Percentiles rank a stretch among this genome's conserved stretches.
Evolutionary conservation across 2,797 vertebrate species (phyloP).

Genomic region (Propithecus perrieri): DNA sequence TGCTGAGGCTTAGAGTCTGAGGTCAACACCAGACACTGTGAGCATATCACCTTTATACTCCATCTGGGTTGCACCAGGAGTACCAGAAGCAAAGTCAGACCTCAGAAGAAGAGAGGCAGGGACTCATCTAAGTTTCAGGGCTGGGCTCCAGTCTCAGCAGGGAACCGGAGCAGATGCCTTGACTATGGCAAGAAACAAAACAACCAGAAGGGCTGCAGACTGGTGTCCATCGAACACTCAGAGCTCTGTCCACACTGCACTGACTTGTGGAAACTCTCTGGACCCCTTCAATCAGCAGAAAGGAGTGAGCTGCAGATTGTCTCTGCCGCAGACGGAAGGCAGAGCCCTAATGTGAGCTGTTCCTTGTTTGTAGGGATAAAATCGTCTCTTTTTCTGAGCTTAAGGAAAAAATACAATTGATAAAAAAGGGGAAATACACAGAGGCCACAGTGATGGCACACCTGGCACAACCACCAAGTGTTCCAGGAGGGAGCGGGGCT

Average conservation of each 20-base stretch:
- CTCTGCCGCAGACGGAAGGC: not conserved
- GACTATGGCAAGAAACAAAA: not conserved
- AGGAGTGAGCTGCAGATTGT: not conserved
- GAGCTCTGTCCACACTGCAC: not conserved
- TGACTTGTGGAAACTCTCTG: not conserved
- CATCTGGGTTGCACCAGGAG: too few relatives aligned
- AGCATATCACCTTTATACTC: not conserved
- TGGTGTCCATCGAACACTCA: not conserved
- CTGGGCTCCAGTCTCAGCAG: not conserved
- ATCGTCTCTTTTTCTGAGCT: not conserved
- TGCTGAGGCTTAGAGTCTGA: rapidly evolving
- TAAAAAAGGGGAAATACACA: not conserved
- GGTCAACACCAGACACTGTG: not conserved
- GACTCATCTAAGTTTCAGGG: too few relatives aligned
- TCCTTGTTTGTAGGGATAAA: not conserved
- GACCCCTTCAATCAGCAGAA: not conserved
- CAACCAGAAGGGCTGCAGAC: not conserved
- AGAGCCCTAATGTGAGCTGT: not conserved
- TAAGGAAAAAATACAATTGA: not conserved
- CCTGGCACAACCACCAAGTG: not conserved
- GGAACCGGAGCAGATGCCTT: too few relatives aligned
- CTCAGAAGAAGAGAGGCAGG: not conserved
- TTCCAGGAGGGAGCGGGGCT: not conserved
- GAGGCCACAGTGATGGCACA: not conserved
- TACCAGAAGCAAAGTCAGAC: not conserved